phyloP scores from a whole-genome alignment of 2,797 vertebrate genomes.

The Lepidocolaptes lacrymiger region DNA sequence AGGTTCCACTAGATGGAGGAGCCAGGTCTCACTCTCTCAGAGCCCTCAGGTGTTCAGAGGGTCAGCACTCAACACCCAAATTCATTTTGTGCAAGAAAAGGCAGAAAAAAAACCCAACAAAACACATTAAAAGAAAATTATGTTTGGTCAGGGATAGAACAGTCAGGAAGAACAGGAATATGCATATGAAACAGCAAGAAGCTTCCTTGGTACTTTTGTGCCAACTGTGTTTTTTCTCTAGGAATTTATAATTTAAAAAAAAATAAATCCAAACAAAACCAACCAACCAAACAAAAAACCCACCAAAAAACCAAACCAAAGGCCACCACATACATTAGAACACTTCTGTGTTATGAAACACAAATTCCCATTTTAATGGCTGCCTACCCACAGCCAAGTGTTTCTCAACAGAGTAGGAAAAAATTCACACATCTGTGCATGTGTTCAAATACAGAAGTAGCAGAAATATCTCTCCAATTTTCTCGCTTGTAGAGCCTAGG shows the following conservation, averaged over 20 bases:
- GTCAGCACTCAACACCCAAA: conserved; percentile 59
- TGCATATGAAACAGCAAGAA: neutral
- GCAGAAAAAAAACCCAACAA: neutral
- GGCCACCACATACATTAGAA: neutral
- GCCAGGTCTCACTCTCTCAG: conserved; percentile 51
- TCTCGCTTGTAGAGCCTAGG: neutral
- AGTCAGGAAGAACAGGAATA: neutral
- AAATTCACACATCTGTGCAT: conserved; percentile 25
- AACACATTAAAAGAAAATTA: neutral
- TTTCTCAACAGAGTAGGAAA: conserved; percentile 19
- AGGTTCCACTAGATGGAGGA: conserved; percentile 74
- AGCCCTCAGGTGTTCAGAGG: conserved; percentile 62
- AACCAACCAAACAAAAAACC: too few relatives aligned
- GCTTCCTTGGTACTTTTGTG: neutral
- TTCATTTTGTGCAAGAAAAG: conserved; percentile 22
- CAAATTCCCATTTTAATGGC: neutral
- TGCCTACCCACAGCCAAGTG: conserved; percentile 23
- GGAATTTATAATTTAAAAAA: neutral
- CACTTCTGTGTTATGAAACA: neutral
- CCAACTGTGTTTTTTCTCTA: neutral
- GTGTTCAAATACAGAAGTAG: conserved; percentile 12
- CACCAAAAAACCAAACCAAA: neutral
- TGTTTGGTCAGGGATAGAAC: neutral
- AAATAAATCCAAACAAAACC: neutral
- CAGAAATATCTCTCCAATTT: conserved; percentile 45